Evolutionary conservation across 2,113 vertebrate genomes (phyloP), one percentile per base, ranked within the genome.

Genomic region (Todiramphus chloris): DNA sequence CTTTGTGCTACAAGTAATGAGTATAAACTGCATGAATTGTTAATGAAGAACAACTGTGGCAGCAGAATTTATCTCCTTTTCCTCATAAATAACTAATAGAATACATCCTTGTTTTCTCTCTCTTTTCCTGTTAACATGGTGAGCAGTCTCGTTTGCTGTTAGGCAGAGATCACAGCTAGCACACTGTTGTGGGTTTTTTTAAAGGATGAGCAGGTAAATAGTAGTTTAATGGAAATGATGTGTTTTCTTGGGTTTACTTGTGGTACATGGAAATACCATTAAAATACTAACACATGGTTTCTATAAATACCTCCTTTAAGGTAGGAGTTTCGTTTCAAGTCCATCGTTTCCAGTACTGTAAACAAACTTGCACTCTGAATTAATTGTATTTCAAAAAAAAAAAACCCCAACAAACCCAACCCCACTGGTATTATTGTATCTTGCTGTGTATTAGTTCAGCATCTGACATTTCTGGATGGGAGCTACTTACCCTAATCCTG

Each of bases 21-120:
- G 11, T 77, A 60, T 88, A 92, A 95, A 95, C 68, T 48, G 30
- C 48, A 83, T 97, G 44, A 86, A 94, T 92, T 93, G 31, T 94
- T 92, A 90, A 96, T 86, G 79, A 93, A 78, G 68, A 93, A 87
- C 67, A 93, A 94, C 82, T 8, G 60, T 75, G 64, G 51, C 35
- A 64, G 51, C 83, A 92, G 76, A 94, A 93, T 92, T 90, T 94
- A 51, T 86, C 85, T 63, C 83, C 68, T 89, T 95, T 95, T 84
- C 35, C 55, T 94, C 86, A 96, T 96, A 92, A 97, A 96, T 95
- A 90, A 56, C 75, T 95, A 88, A 95, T 81, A 92, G 63, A 25
- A 83, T 77, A 94, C 85, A 96, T 89, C n/a, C 60, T 90, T 90
- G 56, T 93, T 96, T 41, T 72, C 50, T 83, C 43, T 82, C 28